phyloP scores from a whole-genome alignment of 2,113 vertebrate genomes.

The Laticauda laticaudata region DNA sequence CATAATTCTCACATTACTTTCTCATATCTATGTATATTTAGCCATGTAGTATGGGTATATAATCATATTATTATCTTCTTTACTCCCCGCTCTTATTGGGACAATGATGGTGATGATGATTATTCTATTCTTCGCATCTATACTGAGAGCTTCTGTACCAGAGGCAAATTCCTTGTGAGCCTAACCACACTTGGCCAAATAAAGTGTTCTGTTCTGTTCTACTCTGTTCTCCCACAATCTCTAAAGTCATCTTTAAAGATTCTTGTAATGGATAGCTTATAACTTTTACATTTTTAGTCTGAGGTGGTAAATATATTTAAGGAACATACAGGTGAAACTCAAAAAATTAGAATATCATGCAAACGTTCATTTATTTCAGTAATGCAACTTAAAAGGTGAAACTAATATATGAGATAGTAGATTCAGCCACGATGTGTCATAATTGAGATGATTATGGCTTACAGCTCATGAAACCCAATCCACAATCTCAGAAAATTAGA shows the following conservation, averaged over 20 bases:
- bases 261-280: background rate
- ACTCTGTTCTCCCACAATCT: background rate
- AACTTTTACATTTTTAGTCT: background rate
- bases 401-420: too few species aligned
- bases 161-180: background rate
- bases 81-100: background rate
- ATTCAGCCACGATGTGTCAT: too few species aligned
- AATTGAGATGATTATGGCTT: too few species aligned
- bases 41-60: background rate
- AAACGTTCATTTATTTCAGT: too few species aligned
- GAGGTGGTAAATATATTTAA: background rate
- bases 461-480: too few species aligned
- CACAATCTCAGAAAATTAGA: too few species aligned
- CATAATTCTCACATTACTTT: background rate
- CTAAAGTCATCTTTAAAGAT: background rate
- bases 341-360: too few species aligned
- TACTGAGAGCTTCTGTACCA: background rate
- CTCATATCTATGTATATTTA: background rate
- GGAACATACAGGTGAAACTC: background rate
- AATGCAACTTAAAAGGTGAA: too few species aligned
- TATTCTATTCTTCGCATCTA: background rate
- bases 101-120: background rate
- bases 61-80: background rate
- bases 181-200: background rate
- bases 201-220: background rate